Evolutionary conservation across 2,113 vertebrate species (phyloP), one percentile per base, ranked within the genome.

Genomic region (Sapayoa aenigma): DNA sequence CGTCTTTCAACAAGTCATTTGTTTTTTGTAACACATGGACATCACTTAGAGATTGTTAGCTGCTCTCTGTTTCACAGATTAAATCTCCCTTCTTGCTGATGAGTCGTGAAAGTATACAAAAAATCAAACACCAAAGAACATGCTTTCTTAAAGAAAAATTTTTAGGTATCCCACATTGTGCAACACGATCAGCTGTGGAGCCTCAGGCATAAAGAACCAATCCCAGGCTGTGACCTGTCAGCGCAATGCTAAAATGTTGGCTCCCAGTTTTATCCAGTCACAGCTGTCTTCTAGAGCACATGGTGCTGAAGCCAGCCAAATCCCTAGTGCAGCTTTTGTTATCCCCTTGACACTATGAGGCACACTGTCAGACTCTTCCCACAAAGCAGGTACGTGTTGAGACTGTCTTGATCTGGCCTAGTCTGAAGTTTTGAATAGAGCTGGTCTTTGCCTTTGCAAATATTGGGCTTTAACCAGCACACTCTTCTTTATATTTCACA

Each of bases 161-260:
- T 63, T 14, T 41, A 20, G 27, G 4, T 63, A 30, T 63, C 42
- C 60, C 60, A 63, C 39, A 22, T 63, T 63, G 41, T 42, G 39
- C 27, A 22, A 41, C 19, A 21, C 3, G 6, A 42, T 63, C 50
- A 14, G 31, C 62, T 27, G 28, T 8, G 18, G 50, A 18, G 50
- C 50, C 27, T 18, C 20, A 0, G 42, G 28, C 10, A 0, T 2
- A 2, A n/a, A 6, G 35, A 25, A 2, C 3, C 4, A 2, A 2
- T 21, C 9, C 6, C 27, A 8, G 55, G 30, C 44, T 3, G 20
- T 6, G 44, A 5, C 17, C 31, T 19, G 20, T 2, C 25, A 14
- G 28, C 15, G 12, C 63, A 6, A 5, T 1, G 9, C 53, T 27
- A 33, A 37, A 49, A 31, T 2, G 4, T 28, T 35, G 3, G 15